Conservation (phyloP, 2,797 vertebrate genomes). For the Pristis pectinata region DNA sequence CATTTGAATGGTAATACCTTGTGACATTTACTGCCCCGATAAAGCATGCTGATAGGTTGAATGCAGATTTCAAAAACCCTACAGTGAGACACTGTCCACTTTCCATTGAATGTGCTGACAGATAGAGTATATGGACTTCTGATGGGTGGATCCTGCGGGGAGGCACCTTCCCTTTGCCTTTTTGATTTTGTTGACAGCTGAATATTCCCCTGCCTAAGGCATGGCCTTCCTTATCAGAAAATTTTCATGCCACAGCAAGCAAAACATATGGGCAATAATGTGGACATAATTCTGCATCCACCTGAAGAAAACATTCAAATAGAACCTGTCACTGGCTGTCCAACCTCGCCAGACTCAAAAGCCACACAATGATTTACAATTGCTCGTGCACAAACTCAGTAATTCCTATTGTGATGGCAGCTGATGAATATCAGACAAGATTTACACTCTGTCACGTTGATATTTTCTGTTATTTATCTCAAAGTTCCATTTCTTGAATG, state of each 20-base stretch:
- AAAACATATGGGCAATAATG: background rate
- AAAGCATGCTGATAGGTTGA: conserved; percentile 7
- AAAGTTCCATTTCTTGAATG: background rate
- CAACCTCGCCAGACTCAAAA: background rate
- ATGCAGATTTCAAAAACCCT: conserved; percentile 3
- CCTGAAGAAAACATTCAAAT: background rate
- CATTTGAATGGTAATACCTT: background rate
- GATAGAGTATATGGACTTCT: too few species aligned
- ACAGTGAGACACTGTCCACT: conserved; percentile 3
- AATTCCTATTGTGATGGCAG: background rate
- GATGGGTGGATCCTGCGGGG: background rate
- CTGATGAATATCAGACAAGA: background rate
- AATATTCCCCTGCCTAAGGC: background rate
- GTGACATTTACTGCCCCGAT: conserved; percentile 21
- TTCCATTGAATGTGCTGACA: conserved; percentile 1
- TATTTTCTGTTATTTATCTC: background rate
- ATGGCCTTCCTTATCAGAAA: background rate
- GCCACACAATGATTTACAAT: background rate
- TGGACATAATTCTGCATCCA: background rate
- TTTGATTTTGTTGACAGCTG: conserved; percentile 16
- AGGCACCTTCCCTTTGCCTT: background rate
- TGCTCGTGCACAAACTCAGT: background rate
- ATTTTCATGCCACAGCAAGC: background rate
- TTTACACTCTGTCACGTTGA: background rate
- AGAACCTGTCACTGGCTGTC: background rate